Base-by-base conservation (phyloP, 2,113 vertebrate genomes). In the Lathamus discolor region DNA sequence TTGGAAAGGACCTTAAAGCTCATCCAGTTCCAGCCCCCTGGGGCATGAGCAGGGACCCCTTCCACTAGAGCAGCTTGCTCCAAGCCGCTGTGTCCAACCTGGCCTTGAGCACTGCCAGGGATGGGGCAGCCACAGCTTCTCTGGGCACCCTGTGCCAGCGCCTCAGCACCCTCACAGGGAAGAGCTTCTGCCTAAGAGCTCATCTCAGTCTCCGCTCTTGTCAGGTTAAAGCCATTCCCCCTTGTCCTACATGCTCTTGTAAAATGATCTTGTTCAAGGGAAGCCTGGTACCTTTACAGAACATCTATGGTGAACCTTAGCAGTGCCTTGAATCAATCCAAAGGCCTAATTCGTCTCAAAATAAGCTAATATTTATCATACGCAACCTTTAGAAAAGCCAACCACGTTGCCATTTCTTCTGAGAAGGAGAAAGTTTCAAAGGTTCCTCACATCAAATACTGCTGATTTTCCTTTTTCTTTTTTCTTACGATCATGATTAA, bases 391-490 rank as follows among this genome's bases (percentile, higher is more conserved):
- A 51, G 27, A 79, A 91, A 90, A 90, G 63, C 86, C 74, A 86
- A 93, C 90, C 61, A 82, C 43, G 19, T 75, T 37, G 51, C 86
- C 35, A 0, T 92, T 96, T 86, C 92, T 92, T 93, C 78, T 43
- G 78, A 95, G 87, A 33, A 84, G n/a, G 73, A 83, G 83, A 91
- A 94, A 83, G 66, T 97, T 97, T 97, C 90, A 94, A 86, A 94
- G 92, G 89, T 95, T 97, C 69, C 67, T 94, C 77, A 31, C 81
- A 95, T 94, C 83, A 94, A 94, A 93, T 94, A 76, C 44, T 95
- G 82, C 92, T 96, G 92, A 93, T 63, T 74, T 90, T 86, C 90
- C 87, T 88, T 61, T 92, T 54, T 66, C 39, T 76, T 94, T 90
- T 66, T 37, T 89, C 91, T 92, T 57, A 20, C 15, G 37, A 76